These are phyloP conservation scores for Cinclus cinclus DNA, from an alignment of 2,113 vertebrate species.

Conservation along the genomic window DNA sequence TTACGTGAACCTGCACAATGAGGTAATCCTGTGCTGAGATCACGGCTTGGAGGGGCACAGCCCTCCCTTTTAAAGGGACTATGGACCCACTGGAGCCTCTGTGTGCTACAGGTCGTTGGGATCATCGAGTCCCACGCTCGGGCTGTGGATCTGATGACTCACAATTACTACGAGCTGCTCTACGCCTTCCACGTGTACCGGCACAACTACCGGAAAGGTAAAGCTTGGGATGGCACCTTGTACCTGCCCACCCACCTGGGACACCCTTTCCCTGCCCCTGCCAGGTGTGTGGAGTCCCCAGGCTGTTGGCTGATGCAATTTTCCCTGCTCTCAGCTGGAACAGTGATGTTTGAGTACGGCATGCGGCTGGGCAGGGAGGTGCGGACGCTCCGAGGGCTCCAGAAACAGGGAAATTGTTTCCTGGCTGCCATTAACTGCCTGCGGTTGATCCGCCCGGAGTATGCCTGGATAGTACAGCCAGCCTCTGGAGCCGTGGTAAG, in stretches of 20 bases:
- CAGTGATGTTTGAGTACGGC: conserved; percentile 95
- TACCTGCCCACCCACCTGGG: fast-evolving
- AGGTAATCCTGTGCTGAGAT: conserved; percentile 69
- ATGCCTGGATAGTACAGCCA: conserved; percentile 95
- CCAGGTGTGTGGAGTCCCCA: background rate
- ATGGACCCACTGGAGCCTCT: background rate
- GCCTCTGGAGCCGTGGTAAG: conserved; percentile 81
- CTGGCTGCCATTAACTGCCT: conserved; percentile 92
- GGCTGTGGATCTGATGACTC: conserved; percentile 90
- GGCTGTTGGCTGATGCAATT: background rate
- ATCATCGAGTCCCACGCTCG: conserved; percentile 94
- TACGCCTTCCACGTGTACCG: conserved; percentile 95
- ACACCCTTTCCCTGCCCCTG: background rate
- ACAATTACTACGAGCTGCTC: conserved; percentile 96
- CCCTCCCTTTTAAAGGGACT: background rate
- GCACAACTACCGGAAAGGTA: conserved; percentile 97
- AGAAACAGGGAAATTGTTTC: conserved; percentile 94
- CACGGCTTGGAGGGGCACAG: fast-evolving
- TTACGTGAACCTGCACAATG: conserved; percentile 90
- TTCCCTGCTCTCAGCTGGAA: conserved; percentile 76
- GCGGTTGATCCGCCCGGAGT: conserved; percentile 88
- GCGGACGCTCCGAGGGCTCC: conserved; percentile 83
- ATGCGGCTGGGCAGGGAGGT: conserved; percentile 93
- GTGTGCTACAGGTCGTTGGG: conserved; percentile 80
- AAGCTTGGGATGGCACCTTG: background rate